Percentiles rank a stretch among this genome's conserved stretches.
phyloP scores from a whole-genome alignment of 2,797 vertebrate species.

The Myiothlypis coronata region DNA sequence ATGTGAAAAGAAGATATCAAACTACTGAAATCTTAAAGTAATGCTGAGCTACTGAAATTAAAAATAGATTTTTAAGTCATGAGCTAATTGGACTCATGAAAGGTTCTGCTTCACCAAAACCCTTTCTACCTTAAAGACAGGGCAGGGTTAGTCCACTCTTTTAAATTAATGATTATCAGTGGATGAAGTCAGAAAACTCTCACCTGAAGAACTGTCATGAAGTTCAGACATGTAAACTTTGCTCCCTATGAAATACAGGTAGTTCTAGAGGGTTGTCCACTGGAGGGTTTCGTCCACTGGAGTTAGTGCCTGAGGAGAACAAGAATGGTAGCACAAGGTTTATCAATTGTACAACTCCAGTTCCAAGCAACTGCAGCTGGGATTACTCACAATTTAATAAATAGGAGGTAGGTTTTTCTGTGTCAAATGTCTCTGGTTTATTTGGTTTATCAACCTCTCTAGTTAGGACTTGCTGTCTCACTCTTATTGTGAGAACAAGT shows the following conservation, averaged over 20 bases:
- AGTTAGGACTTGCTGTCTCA: not conserved
- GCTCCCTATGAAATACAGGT: rapidly evolving
- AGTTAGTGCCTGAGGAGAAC: not conserved
- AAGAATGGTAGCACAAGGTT: not conserved
- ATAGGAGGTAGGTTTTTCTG: not conserved
- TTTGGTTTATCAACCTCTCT: not conserved
- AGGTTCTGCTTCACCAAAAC: not conserved
- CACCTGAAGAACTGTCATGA: not conserved
- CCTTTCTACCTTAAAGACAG: not conserved
- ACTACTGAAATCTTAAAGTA: not conserved
- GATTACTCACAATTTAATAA: not conserved
- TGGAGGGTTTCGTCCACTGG: not conserved
- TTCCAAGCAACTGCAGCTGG: not conserved
- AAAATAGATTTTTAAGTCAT: not conserved
- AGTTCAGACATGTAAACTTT: not conserved
- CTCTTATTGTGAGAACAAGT: not conserved
- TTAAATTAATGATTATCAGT: not conserved
- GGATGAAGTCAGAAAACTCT: not conserved
- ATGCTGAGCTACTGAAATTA: not conserved
- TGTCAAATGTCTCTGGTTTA: not conserved
- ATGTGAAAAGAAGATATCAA: not conserved
- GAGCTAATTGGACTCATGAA: not conserved
- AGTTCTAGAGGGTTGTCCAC: not conserved
- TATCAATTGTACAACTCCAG: not conserved
- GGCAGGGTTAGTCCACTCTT: not conserved